Conservation (phyloP, 1,140 invertebrate genomes). For the Heliconius congener region DNA sequence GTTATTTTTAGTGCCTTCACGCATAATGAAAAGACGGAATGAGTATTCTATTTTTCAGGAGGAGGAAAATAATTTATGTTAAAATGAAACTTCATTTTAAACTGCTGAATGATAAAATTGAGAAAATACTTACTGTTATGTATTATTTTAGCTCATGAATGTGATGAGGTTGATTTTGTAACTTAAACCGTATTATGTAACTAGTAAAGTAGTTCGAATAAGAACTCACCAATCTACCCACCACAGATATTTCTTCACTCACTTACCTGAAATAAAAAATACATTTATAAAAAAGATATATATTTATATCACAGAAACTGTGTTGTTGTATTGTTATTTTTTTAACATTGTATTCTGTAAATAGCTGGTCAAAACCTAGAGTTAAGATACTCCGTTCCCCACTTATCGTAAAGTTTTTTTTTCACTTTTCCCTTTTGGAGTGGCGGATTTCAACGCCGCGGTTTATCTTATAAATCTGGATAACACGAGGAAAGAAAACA, state of each 20-base stretch:
- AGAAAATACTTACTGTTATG: no score
- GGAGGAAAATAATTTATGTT: no score
- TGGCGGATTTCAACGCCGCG: neutral
- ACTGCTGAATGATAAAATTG: no score
- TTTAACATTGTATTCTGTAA: neutral
- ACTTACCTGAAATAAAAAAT: conserved; percentile 31
- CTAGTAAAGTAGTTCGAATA: no score
- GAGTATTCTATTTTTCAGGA: neutral
- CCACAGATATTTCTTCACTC: neutral
- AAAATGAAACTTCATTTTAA: no score
- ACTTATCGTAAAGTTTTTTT: neutral
- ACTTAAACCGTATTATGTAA: no score
- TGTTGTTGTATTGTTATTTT: neutral
- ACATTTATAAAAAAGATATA: neutral
- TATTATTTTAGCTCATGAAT: no score
- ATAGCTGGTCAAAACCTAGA: neutral
- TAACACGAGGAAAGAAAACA: neutral
- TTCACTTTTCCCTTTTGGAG: neutral
- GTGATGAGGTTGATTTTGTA: no score
- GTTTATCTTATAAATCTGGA: neutral
- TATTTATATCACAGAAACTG: no score
- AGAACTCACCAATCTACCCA: neutral
- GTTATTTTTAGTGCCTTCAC: neutral
- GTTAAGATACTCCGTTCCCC: neutral
- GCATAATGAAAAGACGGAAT: neutral